phyloP scores from a whole-genome alignment of 1,140 invertebrate genomes.

The Tigriopus japonicus region DNA sequence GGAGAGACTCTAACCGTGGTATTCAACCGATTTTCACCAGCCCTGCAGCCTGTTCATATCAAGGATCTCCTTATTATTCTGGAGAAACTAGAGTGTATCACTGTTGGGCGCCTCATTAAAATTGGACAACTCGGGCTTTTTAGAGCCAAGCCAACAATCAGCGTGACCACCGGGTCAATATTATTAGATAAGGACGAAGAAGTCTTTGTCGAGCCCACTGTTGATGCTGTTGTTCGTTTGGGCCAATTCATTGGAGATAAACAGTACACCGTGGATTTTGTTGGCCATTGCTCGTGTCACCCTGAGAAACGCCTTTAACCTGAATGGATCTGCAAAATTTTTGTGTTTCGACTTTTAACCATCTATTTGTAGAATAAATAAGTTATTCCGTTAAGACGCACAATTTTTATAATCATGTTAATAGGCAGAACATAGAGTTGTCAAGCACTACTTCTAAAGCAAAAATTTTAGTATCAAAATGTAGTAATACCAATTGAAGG shows the following conservation, averaged over 20 bases:
- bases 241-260: constrained; percentile 38
- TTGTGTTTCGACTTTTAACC: too few species aligned
- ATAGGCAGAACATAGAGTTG: too few species aligned
- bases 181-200: constrained; percentile 23
- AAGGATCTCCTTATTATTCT: constrained; percentile 28
- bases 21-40: constrained; percentile 18
- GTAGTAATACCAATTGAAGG: too few species aligned
- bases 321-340: too few species aligned
- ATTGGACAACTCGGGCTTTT: neutral
- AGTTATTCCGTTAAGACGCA: too few species aligned
- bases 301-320: neutral
- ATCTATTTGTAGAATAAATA: too few species aligned
- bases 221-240: constrained; percentile 32
- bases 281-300: constrained; percentile 16
- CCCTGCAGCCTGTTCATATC: constrained; percentile 24
- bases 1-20: constrained; percentile 26
- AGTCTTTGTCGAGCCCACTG: constrained; percentile 28
- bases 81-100: constrained; percentile 26
- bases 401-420: too few species aligned
- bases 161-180: too few species aligned
- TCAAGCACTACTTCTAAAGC: too few species aligned
- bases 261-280: constrained; percentile 31
- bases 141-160: neutral
- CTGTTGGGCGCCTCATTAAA: neutral
- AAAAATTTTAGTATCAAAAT: too few species aligned